Evolutionary conservation across 37 sponge, comb jelly and placozoan species (phyloP).

Genomic region (Bolinopsis microptera): DNA sequence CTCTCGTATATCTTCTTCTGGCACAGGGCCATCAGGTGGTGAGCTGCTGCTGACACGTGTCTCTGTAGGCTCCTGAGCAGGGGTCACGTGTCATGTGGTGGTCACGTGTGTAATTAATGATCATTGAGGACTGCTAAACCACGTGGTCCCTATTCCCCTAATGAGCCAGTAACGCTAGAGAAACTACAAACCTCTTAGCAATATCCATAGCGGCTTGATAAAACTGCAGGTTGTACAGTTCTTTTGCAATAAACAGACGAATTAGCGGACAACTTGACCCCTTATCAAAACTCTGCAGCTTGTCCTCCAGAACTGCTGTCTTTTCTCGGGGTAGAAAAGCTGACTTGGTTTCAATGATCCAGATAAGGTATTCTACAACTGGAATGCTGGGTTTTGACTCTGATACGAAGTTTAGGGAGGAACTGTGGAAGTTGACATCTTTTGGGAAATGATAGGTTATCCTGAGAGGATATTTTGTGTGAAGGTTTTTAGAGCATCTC

Average conservation of each 20-base stretch:
- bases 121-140: no score
- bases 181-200: not conserved
- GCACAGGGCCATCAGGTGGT: constrained; percentile 12
- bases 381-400: not conserved
- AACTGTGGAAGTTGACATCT: not conserved
- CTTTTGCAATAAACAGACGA: not conserved
- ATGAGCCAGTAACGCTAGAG: no score
- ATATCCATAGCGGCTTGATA: not conserved
- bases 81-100: no score
- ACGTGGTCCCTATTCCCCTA: no score
- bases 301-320: not conserved
- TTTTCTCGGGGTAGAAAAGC: constrained; percentile 7
- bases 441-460: constrained; percentile 8
- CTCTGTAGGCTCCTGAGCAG: not conserved
- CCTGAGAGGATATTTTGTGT: not conserved
- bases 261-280: not conserved
- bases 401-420: not conserved
- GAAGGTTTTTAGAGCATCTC: no score
- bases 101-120: no score
- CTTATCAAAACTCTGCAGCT: not conserved
- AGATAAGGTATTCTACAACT: not conserved
- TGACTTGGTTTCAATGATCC: constrained; percentile 42
- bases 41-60: not conserved
- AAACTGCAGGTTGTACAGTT: not conserved
- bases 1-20: constrained; percentile 46